These are phyloP conservation scores for Eudemis profundana DNA, from an alignment of 2,888 invertebrate species.

Conservation along the genomic window DNA sequence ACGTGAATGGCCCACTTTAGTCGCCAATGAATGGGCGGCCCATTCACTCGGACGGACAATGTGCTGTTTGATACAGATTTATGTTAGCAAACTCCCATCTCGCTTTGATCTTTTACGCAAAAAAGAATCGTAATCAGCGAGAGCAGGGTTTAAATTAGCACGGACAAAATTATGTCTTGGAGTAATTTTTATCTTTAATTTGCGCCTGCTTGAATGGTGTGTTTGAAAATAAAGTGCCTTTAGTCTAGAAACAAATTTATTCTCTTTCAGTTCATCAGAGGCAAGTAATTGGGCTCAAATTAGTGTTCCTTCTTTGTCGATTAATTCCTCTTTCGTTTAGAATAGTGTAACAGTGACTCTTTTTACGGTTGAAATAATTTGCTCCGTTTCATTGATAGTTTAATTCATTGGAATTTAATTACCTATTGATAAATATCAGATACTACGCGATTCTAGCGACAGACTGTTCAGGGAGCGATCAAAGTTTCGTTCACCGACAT, in stretches of 20 bases:
- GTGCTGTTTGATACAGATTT: conserved; percentile 47
- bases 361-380: conserved; percentile 3
- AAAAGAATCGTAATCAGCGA: not conserved
- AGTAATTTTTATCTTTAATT: not conserved
- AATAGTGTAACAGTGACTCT: not conserved
- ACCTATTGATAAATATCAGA: not conserved
- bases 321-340: not conserved
- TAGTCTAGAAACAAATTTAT: not conserved
- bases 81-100: conserved; percentile 23
- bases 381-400: not conserved
- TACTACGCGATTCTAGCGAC: not conserved
- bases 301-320: not conserved
- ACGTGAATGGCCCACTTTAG: conserved; percentile 63
- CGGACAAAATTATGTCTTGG: not conserved
- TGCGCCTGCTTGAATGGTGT: not conserved
- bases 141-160: not conserved
- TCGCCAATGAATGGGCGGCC: conserved; percentile 59
- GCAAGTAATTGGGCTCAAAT: not conserved
- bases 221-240: not conserved
- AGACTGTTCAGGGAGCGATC: no score
- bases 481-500: no score
- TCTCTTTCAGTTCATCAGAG: not conserved
- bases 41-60: conserved; percentile 55
- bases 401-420: not conserved
- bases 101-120: not conserved